A percentile compares a stretch with the other conserved stretches of the same genome.
Conservation (phyloP, 2,113 vertebrate genomes). For the Notothenia coriiceps region DNA sequence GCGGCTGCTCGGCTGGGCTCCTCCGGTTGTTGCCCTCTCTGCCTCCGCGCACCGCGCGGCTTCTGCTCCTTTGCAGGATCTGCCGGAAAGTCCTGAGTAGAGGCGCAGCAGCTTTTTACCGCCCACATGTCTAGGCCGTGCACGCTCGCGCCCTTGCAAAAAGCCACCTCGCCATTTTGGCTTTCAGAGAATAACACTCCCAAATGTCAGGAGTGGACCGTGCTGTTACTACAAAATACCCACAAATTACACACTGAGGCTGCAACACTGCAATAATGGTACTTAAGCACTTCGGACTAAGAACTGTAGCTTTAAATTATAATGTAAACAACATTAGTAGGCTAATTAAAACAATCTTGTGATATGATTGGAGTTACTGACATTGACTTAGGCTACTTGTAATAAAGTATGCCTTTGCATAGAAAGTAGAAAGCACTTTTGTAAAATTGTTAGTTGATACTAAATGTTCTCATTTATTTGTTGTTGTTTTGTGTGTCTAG, state of each 20-base stretch:
- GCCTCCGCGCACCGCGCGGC: conserved; percentile 31
- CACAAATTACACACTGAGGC: background rate
- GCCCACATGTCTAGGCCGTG: conserved; percentile 59
- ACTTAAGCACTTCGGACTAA: background rate
- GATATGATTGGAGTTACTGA: background rate
- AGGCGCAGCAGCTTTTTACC: conserved; percentile 61
- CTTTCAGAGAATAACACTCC: conserved; percentile 40
- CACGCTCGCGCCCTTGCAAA: conserved; percentile 36
- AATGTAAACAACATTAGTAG: too few relatives aligned
- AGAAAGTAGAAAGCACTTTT: too few relatives aligned
- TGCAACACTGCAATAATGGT: background rate
- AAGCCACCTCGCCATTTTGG: conserved; percentile 66
- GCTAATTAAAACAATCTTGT: background rate
- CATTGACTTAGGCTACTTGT: too few relatives aligned
- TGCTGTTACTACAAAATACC: background rate
- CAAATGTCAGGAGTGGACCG: background rate
- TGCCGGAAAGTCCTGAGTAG: conserved; percentile 56
- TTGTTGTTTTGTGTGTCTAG: too few relatives aligned
- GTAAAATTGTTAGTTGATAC: too few relatives aligned
- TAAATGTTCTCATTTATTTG: too few relatives aligned
- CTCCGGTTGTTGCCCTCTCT: conserved; percentile 5
- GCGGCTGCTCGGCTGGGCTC: background rate
- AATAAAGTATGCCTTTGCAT: too few relatives aligned
- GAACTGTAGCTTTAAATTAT: background rate
- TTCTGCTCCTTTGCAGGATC: conserved; percentile 1